phyloP scores from a whole-genome alignment of 1,140 invertebrate species.

The Drosophila santomea region DNA sequence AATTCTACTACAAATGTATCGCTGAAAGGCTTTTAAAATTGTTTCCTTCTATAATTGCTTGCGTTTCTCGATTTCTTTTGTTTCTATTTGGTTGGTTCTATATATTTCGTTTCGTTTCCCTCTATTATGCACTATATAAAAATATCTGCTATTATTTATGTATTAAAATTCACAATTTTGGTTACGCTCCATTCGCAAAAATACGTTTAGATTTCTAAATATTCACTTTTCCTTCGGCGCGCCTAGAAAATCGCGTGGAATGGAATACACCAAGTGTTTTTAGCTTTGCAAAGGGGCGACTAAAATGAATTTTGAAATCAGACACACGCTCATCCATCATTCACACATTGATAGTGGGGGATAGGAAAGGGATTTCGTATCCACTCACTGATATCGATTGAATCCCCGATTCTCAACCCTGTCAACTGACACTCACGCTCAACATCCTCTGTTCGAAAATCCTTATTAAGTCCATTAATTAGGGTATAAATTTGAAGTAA shows the following conservation, averaged over 20 bases:
- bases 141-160: slow-evolving; percentile 67
- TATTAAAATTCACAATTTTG: slow-evolving; percentile 79
- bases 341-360: slow-evolving; percentile 20
- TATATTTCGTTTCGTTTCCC: slow-evolving; percentile 43
- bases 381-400: slow-evolving; percentile 22
- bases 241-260: slow-evolving; percentile 52
- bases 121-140: slow-evolving; percentile 75
- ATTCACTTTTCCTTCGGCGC: slow-evolving; percentile 26
- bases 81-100: slow-evolving; percentile 47
- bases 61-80: slow-evolving; percentile 37
- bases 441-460: slow-evolving; percentile 14
- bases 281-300: slow-evolving; percentile 24
- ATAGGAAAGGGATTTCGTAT: slow-evolving; percentile 3
- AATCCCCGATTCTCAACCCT: slow-evolving; percentile 15
- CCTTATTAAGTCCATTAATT: slow-evolving; percentile 42
- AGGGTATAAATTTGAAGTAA: slow-evolving; percentile 72
- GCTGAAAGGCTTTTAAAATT: slow-evolving; percentile 76
- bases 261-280: slow-evolving; percentile 39
- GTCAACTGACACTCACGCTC: slow-evolving; percentile 5
- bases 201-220: slow-evolving; percentile 40
- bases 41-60: slow-evolving; percentile 74
- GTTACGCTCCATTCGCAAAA: slow-evolving; percentile 60
- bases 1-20: slow-evolving; percentile 68
- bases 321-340: slow-evolving; percentile 15
- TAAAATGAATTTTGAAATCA: slow-evolving; percentile 41